Percentiles rank a stretch among this genome's conserved stretches.
phyloP scores from a whole-genome alignment of 1,140 invertebrate species.

The Bombus pyrosoma region DNA sequence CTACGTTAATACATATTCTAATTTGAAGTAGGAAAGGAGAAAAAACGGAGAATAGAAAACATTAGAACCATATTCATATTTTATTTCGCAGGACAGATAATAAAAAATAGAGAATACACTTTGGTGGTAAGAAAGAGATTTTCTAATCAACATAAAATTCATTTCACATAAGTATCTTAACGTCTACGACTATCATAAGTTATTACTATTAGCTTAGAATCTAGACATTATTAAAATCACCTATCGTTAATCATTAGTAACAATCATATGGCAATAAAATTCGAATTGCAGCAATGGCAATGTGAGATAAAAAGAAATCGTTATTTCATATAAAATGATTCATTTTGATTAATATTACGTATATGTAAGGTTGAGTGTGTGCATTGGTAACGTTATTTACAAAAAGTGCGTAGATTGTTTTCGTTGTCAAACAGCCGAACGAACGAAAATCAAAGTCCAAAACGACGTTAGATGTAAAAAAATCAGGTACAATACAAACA shows the following conservation, averaged over 20 bases:
- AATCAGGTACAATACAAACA: slow-evolving; percentile 39
- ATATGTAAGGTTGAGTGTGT: neutral
- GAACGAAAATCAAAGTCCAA: neutral
- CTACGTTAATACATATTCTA: too few relatives aligned
- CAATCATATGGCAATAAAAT: slow-evolving; percentile 32
- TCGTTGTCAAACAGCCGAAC: neutral
- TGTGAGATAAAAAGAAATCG: neutral
- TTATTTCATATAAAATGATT: neutral
- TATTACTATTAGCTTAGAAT: neutral
- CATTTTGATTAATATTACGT: neutral
- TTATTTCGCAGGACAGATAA: slow-evolving; percentile 21
- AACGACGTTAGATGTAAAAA: neutral
- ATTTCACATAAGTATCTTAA: neutral
- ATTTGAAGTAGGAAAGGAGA: neutral
- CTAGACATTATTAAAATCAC: neutral
- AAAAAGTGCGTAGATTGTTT: neutral
- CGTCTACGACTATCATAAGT: slow-evolving; percentile 4
- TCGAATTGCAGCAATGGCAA: slow-evolving; percentile 1
- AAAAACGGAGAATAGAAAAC: neutral
- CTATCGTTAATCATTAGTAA: neutral
- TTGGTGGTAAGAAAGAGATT: slow-evolving; percentile 21
- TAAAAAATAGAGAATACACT: slow-evolving; percentile 36
- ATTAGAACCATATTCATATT: neutral
- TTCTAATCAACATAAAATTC: neutral
- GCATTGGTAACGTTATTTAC: slow-evolving; percentile 38